Conservation (phyloP, 2,797 vertebrate genomes). For the Siniperca scherzeri region DNA sequence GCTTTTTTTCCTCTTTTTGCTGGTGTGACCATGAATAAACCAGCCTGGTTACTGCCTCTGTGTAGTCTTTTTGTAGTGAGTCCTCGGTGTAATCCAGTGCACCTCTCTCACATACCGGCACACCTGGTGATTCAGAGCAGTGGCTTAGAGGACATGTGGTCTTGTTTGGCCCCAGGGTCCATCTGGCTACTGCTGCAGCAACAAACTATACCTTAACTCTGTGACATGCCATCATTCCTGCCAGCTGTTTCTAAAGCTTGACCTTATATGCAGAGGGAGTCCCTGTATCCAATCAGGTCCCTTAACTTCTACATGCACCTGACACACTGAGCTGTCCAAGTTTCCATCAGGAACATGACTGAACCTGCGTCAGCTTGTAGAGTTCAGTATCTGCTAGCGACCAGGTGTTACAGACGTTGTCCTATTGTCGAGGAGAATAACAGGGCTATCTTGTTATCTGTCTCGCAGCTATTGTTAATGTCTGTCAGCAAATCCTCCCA, state of each 20-base stretch:
- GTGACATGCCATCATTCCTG: slow-evolving; percentile 30
- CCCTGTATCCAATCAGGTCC: slow-evolving; percentile 10
- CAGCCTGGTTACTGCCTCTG: slow-evolving; percentile 33
- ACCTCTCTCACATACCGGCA: slow-evolving; percentile 38
- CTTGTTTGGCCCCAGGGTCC: slow-evolving; percentile 40
- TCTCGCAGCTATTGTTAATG: slow-evolving; percentile 42
- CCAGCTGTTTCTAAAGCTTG: slow-evolving; percentile 35
- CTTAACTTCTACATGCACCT: slow-evolving; percentile 2
- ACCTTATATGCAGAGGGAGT: slow-evolving; percentile 25
- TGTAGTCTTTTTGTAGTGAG: slow-evolving; percentile 49
- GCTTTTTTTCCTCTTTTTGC: slow-evolving; percentile 42
- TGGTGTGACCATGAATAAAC: slow-evolving; percentile 46
- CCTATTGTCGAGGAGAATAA: slow-evolving; percentile 28
- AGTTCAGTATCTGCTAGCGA: slow-evolving; percentile 9
- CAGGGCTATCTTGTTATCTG: slow-evolving; percentile 45
- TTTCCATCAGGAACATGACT: slow-evolving; percentile 27
- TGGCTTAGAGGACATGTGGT: slow-evolving; percentile 64
- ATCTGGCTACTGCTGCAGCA: slow-evolving; percentile 48
- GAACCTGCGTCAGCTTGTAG: neutral
- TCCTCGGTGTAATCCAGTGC: slow-evolving; percentile 46
- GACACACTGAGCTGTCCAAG: slow-evolving; percentile 20
- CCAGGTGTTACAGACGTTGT: slow-evolving; percentile 7
- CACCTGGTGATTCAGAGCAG: slow-evolving; percentile 52
- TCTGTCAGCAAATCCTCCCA: slow-evolving; percentile 55
- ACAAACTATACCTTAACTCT: slow-evolving; percentile 32